Percentiles rank a stretch among this genome's conserved stretches.
Evolutionary conservation across 2,113 vertebrate genomes (phyloP).

Genomic region (Hydrolagus affinis): DNA sequence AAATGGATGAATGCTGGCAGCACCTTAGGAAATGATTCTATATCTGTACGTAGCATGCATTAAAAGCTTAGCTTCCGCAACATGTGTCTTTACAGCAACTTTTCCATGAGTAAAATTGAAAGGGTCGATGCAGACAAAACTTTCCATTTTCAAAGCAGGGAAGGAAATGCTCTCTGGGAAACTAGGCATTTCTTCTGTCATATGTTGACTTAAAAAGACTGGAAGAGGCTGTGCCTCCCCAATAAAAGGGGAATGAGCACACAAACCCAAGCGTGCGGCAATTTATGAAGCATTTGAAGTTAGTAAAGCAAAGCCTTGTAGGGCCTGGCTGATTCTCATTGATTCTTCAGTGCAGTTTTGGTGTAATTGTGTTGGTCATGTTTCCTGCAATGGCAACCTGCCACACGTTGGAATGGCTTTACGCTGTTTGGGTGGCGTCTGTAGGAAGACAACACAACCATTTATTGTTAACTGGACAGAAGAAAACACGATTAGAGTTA

Average conservation of each 20-base stretch:
- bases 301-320: neutral
- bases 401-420: neutral
- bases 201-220: neutral
- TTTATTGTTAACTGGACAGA: neutral
- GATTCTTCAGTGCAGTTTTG: neutral
- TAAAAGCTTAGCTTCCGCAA: too few relatives aligned
- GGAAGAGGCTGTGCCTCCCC: neutral
- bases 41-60: neutral
- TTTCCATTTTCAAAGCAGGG: too few relatives aligned
- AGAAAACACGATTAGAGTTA: neutral
- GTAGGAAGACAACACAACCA: neutral
- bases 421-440: neutral
- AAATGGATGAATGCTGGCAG: conserved; percentile 36
- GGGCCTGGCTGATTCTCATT: neutral
- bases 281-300: neutral
- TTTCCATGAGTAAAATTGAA: too few relatives aligned
- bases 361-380: neutral
- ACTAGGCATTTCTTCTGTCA: neutral
- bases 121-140: too few relatives aligned
- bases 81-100: too few relatives aligned
- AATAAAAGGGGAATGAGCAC: too few relatives aligned
- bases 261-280: neutral
- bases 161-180: too few relatives aligned
- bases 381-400: neutral
- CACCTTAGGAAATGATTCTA: conserved; percentile 43